phyloP scores from a whole-genome alignment of 2,888 invertebrate species.

The Malthinus seriepunctatus region DNA sequence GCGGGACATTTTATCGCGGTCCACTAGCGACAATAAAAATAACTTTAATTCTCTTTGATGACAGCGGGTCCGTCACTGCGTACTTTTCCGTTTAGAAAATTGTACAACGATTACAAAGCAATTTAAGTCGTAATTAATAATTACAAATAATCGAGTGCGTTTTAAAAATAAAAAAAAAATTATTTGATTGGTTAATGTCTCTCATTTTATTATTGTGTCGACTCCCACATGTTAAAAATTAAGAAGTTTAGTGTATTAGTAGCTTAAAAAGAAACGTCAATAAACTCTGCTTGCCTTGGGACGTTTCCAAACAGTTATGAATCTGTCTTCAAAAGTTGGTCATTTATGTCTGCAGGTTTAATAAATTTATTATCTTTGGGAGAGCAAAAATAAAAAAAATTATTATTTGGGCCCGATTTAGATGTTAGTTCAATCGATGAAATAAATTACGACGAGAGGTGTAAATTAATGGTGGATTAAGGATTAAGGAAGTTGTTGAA shows the following conservation, averaged over 20 bases:
- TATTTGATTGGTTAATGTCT: constrained; percentile 23
- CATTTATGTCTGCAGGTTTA: constrained; percentile 23
- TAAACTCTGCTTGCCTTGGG: constrained; percentile 25
- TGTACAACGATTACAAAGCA: neutral
- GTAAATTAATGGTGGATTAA: no score
- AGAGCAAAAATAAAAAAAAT: constrained; percentile 10
- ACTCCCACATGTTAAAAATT: constrained; percentile 14
- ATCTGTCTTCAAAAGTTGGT: constrained; percentile 30
- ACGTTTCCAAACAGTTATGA: constrained; percentile 29
- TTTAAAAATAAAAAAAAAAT: constrained; percentile 6
- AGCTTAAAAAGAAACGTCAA: constrained; percentile 25
- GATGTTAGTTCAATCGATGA: neutral
- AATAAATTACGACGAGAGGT: neutral
- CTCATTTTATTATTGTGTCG: constrained; percentile 13
- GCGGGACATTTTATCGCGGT: no score
- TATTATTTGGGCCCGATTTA: neutral
- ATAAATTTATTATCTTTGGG: constrained; percentile 21
- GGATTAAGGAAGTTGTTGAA: no score
- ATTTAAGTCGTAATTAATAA: constrained; percentile 18
- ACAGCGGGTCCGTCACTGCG: neutral
- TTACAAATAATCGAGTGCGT: constrained; percentile 19
- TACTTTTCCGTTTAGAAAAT: neutral
- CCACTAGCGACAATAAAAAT: no score
- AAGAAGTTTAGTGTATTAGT: constrained; percentile 13
- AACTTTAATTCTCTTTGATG: no score